Base-by-base conservation (phyloP, 2,113 vertebrate genomes). In the Acanthisitta chloris region DNA sequence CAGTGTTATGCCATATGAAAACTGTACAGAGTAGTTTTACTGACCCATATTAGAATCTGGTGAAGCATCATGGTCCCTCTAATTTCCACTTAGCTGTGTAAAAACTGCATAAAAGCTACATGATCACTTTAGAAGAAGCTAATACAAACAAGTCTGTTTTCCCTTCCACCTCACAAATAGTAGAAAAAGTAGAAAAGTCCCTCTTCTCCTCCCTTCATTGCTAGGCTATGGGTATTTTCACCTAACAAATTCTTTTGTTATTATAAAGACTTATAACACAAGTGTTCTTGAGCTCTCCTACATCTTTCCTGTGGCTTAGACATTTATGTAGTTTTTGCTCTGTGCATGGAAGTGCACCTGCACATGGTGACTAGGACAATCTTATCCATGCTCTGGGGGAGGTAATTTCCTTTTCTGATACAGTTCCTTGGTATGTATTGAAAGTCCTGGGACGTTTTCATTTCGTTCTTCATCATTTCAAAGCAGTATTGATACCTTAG, bases 131-230 rank as follows among this genome's bases (percentile, higher is more conserved):
- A 86, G n/a, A 85, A 67, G 46, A 85, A 74, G 21, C 49, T 43
- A 12, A 43, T 52, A 18, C 10, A 49, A 70, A n/a, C 17, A 36
- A 21, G 19, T 69, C 25, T 1, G 0, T n/a, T 73, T 62, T 69
- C 33, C 17, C 5, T 43, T 67, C 33, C 19, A 52, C 17, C 25
- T 9, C 0, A 5, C 33, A 45, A 64, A 13, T 0, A 38, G 26
- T 6, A 59, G 55, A 43, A 81, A 58, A 70, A 49, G 28, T 48
- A 33, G 31, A 36, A 18, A 76, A 58, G 17, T 84, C 15, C 7
- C 55, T n/a, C n/a, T n/a, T n/a, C n/a, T n/a, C n/a, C n/a, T 5
- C 9, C 25, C 14, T 1, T 0, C 25, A 7, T 4, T 33, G 34
- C 25, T 71, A 25, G 8, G 12, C 13, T 54, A 17, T 69, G 34